Conservation (phyloP, 2,888 invertebrate species). For the Hipparchia semele region DNA sequence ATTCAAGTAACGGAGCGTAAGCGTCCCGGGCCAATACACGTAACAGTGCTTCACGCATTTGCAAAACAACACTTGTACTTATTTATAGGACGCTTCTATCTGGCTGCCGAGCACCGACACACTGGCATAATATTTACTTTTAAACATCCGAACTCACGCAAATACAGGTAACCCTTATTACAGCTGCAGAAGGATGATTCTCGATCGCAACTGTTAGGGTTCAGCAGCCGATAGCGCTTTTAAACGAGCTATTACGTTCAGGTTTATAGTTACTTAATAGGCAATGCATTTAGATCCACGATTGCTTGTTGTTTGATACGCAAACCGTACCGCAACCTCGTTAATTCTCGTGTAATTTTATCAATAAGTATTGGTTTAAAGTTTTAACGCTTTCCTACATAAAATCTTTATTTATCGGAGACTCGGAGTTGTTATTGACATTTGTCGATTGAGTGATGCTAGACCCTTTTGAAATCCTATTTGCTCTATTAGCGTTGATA, state of each 20-base stretch:
- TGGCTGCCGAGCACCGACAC: slow-evolving; percentile 38
- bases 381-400: no score
- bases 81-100: slow-evolving; percentile 46
- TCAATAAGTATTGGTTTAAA: no score
- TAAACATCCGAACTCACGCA: slow-evolving; percentile 30
- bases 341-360: background rate
- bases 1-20: slow-evolving; percentile 38
- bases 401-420: no score
- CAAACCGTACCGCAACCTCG: slow-evolving; percentile 34
- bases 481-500: no score
- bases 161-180: slow-evolving; percentile 8
- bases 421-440: no score
- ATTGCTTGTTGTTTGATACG: slow-evolving; percentile 31
- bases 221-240: slow-evolving; percentile 22
- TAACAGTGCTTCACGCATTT: slow-evolving; percentile 44
- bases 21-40: slow-evolving; percentile 42
- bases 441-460: no score
- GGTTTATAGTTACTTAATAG: slow-evolving; percentile 44
- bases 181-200: slow-evolving; percentile 13
- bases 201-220: slow-evolving; percentile 11
- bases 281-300: slow-evolving; percentile 25
- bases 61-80: slow-evolving; percentile 44
- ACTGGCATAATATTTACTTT: slow-evolving; percentile 38
- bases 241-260: slow-evolving; percentile 30
- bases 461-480: no score